Conservation (phyloP, 2,113 vertebrate genomes). For the Macroglossus sobrinus region DNA sequence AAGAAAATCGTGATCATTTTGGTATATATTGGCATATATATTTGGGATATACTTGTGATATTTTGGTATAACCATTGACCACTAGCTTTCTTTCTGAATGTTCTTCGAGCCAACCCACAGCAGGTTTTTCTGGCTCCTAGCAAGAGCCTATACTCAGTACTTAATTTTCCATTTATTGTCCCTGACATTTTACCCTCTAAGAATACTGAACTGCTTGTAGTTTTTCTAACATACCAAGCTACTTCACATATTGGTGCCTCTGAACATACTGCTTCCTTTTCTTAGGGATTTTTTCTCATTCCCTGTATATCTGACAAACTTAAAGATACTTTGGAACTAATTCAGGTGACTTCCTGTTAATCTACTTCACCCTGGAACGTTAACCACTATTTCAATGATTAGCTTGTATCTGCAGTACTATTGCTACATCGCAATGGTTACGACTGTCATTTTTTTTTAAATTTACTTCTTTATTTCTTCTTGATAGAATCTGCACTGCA, state of each 20-base stretch:
- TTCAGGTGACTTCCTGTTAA: background rate
- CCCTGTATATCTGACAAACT: background rate
- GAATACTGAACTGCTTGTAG: background rate
- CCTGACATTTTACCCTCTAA: background rate
- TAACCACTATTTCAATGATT: background rate
- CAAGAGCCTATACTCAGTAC: background rate
- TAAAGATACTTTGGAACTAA: background rate
- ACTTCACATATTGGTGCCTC: background rate
- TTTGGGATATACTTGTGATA: no score
- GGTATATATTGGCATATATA: no score
- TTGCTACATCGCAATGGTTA: background rate
- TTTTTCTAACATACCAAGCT: slow-evolving; percentile 11
- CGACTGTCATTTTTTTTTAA: background rate
- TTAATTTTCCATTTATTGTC: background rate
- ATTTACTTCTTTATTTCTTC: background rate
- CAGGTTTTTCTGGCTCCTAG: background rate
- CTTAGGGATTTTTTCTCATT: background rate
- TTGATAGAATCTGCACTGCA: background rate
- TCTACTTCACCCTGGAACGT: background rate
- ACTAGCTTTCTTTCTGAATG: background rate
- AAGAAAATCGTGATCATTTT: background rate
- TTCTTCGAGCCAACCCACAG: background rate
- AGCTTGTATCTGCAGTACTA: background rate
- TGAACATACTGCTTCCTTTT: background rate
- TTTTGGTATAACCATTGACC: background rate